Conservation (phyloP, 64 coral and sea anemone species). For the Montipora efflorescens region DNA sequence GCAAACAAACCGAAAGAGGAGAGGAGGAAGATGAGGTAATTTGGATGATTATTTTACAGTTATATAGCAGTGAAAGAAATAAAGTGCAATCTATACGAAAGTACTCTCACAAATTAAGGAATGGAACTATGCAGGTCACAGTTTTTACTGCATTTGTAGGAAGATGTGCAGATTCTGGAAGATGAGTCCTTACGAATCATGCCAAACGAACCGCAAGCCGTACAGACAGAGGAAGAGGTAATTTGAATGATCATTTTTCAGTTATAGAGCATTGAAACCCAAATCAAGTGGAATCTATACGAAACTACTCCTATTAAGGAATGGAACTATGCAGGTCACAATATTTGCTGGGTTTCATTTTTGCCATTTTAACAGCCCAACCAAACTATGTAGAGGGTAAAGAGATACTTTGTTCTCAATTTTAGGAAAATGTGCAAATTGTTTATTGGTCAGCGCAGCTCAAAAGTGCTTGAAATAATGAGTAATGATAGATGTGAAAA, state of each 20-base stretch:
- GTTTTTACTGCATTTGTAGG: constrained; percentile 17
- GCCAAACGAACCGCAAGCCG: constrained; percentile 15
- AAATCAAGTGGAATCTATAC: constrained; percentile 26
- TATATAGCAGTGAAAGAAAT: constrained; percentile 17
- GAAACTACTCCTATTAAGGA: constrained; percentile 19
- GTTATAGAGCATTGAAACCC: not conserved
- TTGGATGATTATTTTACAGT: constrained; percentile 16
- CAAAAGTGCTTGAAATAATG: constrained; percentile 12
- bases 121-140: constrained; percentile 21
- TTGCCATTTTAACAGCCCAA: constrained; percentile 15
- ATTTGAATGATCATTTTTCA: constrained; percentile 14
- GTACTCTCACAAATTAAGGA: constrained; percentile 10
- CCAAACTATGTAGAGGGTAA: constrained; percentile 6
- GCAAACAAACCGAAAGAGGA: constrained; percentile 18
- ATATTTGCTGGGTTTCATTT: constrained; percentile 23
- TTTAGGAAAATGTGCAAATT: constrained; percentile 23
- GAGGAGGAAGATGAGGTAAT: constrained; percentile 24
- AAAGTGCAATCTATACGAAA: constrained; percentile 17
- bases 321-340: constrained; percentile 17
- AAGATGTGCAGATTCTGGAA: constrained; percentile 19
- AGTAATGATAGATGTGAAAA: constrained; percentile 19
- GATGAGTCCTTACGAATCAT: constrained; percentile 8
- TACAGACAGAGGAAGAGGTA: constrained; percentile 17
- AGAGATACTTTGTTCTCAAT: constrained; percentile 26
- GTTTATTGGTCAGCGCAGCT: constrained; percentile 13